A percentile compares a stretch with the other conserved stretches of the same genome.
These are phyloP conservation scores for Lithobius niger DNA, from an alignment of 1,140 invertebrate genomes.

Conservation along the genomic window DNA sequence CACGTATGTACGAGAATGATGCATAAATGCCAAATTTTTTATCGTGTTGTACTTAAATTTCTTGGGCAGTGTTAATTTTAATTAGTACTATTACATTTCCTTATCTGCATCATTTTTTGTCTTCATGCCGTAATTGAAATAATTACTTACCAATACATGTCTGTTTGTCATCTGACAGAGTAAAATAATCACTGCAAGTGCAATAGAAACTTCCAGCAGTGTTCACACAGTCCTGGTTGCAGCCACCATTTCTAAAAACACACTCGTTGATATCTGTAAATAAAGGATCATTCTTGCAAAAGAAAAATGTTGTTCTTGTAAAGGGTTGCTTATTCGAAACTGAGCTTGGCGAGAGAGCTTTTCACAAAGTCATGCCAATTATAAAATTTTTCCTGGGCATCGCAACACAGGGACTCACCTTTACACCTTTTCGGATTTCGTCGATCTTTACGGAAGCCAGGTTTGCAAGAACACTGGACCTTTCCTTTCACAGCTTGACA, in stretches of 20 bases:
- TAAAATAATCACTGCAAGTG: constrained; percentile 38
- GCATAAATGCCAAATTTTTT: too few species aligned
- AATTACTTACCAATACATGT: constrained; percentile 34
- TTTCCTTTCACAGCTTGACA: background rate
- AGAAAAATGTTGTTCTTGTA: constrained; percentile 4
- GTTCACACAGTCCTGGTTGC: constrained; percentile 30
- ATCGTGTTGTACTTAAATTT: too few species aligned
- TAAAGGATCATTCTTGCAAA: constrained; percentile 5
- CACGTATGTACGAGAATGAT: too few species aligned
- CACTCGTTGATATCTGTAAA: constrained; percentile 42
- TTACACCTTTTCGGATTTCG: background rate
- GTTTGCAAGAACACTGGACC: background rate
- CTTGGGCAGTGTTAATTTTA: too few species aligned
- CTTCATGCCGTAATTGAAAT: too few species aligned
- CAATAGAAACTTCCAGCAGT: constrained; percentile 45
- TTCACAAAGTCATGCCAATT: too few species aligned
- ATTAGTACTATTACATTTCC: background rate
- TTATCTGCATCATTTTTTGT: too few species aligned
- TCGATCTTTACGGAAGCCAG: background rate
- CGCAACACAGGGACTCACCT: too few species aligned
- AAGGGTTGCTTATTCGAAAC: too few species aligned
- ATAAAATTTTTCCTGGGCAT: too few species aligned
- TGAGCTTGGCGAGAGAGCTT: too few species aligned
- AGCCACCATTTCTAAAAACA: constrained; percentile 31
- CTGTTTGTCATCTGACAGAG: constrained; percentile 33